A percentile compares a stretch with the other conserved stretches of the same genome.
phyloP scores from a whole-genome alignment of 2,888 invertebrate species.

The Archips xylosteana region DNA sequence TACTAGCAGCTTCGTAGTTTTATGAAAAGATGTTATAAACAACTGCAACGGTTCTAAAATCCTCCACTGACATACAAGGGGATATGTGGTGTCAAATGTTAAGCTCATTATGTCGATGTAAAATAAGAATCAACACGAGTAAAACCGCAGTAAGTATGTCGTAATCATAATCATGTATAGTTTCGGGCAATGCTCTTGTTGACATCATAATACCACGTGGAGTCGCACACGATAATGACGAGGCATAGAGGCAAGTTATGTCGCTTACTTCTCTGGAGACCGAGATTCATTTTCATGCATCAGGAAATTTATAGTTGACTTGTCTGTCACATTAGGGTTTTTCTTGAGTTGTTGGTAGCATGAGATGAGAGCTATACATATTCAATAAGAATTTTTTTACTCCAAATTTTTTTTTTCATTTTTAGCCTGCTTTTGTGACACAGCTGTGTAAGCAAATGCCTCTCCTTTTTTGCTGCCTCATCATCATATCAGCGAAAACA shows the following conservation, averaged over 20 bases:
- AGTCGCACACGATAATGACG: conserved; percentile 7
- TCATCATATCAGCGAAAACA: no score
- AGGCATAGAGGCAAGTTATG: conserved; percentile 22
- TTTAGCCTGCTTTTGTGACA: no score
- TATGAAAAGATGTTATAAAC: no score
- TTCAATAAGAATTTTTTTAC: no score
- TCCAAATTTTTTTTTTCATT: no score
- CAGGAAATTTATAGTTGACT: background rate
- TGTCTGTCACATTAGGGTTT: background rate
- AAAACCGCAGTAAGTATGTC: conserved; percentile 9
- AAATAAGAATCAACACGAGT: conserved; percentile 9
- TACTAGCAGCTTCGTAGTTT: no score
- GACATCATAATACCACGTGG: conserved; percentile 25
- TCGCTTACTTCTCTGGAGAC: conserved; percentile 8
- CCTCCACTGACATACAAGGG: background rate
- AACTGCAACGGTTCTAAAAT: no score
- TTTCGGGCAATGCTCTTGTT: conserved; percentile 23
- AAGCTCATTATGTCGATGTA: background rate
- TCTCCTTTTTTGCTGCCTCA: no score
- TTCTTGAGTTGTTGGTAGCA: background rate
- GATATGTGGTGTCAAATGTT: background rate
- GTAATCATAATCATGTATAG: conserved; percentile 11
- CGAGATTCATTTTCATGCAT: background rate
- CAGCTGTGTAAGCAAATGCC: no score
- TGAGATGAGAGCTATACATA: background rate